Evolutionary conservation across 2,888 invertebrate genomes (phyloP).

Genomic region (Euproctis similis): DNA sequence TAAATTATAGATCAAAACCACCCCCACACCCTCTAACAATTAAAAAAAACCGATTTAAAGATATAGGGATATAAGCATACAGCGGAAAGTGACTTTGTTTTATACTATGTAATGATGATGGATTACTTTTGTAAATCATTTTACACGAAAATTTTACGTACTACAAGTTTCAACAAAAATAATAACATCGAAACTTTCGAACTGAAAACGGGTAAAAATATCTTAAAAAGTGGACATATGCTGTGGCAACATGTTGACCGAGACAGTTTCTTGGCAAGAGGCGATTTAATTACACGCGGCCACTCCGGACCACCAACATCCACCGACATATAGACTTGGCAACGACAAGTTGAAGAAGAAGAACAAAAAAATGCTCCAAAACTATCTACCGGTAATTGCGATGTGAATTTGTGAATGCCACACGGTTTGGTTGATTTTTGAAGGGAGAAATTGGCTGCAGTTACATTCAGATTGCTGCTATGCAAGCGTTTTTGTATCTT

Average conservation of each 20-base stretch:
- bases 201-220: conserved; percentile 5
- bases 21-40: too few relatives aligned
- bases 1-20: too few relatives aligned
- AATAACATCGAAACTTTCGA: neutral
- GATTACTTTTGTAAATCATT: too few relatives aligned
- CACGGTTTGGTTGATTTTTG: conserved; percentile 11
- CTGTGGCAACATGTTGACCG: conserved; percentile 21
- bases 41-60: too few relatives aligned
- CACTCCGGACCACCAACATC: conserved; percentile 29
- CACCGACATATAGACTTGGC: conserved; percentile 26
- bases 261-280: conserved; percentile 30
- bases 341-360: conserved; percentile 17
- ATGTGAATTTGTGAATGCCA: conserved; percentile 31
- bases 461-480: conserved; percentile 7
- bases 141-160: too few relatives aligned
- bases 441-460: conserved; percentile 9
- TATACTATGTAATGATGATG: too few relatives aligned
- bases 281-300: conserved; percentile 29
- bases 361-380: conserved; percentile 23
- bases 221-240: conserved; percentile 16
- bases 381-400: conserved; percentile 29
- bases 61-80: too few relatives aligned
- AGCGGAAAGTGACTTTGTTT: too few relatives aligned
- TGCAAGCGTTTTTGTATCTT: conserved; percentile 5
- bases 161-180: neutral